phyloP scores from a whole-genome alignment of 2,113 vertebrate species.

The Pandion haliaetus region DNA sequence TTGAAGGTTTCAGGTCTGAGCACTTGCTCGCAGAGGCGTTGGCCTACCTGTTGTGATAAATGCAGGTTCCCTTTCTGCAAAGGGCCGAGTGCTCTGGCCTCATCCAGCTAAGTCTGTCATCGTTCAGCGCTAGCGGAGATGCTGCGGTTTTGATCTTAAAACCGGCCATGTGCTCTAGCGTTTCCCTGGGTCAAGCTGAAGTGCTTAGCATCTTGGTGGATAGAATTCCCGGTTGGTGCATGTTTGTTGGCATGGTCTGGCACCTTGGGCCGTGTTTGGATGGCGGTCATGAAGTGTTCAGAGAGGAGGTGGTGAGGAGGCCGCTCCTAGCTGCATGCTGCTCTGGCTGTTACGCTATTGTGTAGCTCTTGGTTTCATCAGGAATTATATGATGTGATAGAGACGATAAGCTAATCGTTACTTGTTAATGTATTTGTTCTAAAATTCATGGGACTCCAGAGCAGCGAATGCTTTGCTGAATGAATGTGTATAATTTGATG shows the following conservation, averaged over 20 bases:
- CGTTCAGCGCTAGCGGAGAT: not conserved
- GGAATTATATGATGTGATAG: not conserved
- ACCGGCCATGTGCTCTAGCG: rapidly evolving
- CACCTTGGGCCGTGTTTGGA: not conserved
- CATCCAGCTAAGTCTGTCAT: not conserved
- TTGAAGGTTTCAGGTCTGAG: not conserved
- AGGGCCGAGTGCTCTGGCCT: not conserved
- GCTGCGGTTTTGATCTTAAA: not conserved
- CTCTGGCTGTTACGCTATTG: not conserved
- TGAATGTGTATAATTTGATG: rapidly evolving
- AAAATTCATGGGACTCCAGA: not conserved
- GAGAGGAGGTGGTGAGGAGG: not conserved
- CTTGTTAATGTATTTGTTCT: not conserved
- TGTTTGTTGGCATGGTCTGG: rapidly evolving
- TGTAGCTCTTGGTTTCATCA: not conserved
- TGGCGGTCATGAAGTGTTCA: not conserved
- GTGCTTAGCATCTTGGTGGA: rapidly evolving
- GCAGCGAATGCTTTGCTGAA: not conserved
- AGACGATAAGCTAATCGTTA: not conserved
- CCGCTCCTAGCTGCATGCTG: not conserved
- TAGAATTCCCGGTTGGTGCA: no score
- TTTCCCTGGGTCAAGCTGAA: not conserved
- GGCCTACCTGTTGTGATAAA: not conserved
- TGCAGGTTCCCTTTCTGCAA: not conserved
- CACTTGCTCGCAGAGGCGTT: not conserved